These are phyloP conservation scores for Myiotriccus ornatus DNA, from an alignment of 2,797 vertebrate genomes.

Conservation along the genomic window DNA sequence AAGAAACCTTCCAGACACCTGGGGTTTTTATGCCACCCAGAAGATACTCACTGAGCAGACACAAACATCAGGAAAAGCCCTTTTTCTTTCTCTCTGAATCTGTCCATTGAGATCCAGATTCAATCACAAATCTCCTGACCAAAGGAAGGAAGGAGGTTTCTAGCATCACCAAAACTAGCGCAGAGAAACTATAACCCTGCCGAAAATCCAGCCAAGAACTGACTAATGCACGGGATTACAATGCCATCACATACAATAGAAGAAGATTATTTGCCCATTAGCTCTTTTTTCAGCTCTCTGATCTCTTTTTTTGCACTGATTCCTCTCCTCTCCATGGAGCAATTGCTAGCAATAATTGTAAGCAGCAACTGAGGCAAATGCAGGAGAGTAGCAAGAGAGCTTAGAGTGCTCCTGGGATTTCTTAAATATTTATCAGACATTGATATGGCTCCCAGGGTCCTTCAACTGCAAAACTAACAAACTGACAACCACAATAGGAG, in stretches of 20 bases:
- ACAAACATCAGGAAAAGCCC: background rate
- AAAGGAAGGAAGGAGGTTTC: background rate
- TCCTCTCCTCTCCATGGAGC: background rate
- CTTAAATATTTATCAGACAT: background rate
- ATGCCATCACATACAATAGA: background rate
- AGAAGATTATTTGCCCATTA: background rate
- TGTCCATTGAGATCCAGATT: background rate
- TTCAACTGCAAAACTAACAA: background rate
- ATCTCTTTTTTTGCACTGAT: background rate
- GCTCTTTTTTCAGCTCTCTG: background rate
- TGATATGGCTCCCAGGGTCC: background rate
- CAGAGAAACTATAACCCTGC: background rate
- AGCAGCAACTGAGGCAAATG: background rate
- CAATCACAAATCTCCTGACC: background rate
- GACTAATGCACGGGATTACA: background rate
- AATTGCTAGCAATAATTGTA: background rate
- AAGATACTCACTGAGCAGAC: background rate
- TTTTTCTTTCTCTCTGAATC: background rate
- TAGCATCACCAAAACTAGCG: background rate
- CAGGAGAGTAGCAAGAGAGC: background rate
- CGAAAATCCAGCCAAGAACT: background rate
- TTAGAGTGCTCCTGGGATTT: background rate
- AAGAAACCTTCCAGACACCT: background rate
- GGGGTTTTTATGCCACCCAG: accelerated
- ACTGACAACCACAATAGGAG: background rate